phyloP scores from a whole-genome alignment of 1,140 invertebrate species.

The Chrysoperla carnea region DNA sequence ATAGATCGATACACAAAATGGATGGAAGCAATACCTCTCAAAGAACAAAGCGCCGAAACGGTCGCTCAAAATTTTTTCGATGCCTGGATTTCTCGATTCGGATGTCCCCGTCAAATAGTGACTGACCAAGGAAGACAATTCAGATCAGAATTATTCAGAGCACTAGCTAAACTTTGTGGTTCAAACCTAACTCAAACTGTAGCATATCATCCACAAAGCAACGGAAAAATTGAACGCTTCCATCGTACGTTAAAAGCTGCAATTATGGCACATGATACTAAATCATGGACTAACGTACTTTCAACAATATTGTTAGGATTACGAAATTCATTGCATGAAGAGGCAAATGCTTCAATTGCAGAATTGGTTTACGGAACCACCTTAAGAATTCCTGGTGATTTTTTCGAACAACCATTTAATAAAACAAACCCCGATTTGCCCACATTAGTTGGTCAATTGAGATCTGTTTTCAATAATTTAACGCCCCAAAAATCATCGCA shows the following conservation, averaged over 20 bases:
- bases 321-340: conserved; percentile 7
- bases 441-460: no score
- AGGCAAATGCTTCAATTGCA: conserved; percentile 7
- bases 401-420: no score
- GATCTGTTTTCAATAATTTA: no score
- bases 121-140: conserved; percentile 19
- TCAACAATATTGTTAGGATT: conserved; percentile 18
- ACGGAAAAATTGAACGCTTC: conserved; percentile 17
- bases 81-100: conserved; percentile 20
- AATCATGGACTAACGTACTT: conserved; percentile 10
- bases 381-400: conserved; percentile 11
- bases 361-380: conserved; percentile 13
- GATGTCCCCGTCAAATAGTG: conserved; percentile 13
- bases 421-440: no score
- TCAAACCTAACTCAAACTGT: conserved; percentile 15
- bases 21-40: no score
- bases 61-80: conserved; percentile 8
- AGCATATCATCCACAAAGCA: conserved; percentile 18
- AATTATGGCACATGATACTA: conserved; percentile 8
- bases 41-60: conserved; percentile 11
- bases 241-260: conserved; percentile 24
- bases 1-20: conserved; percentile 10
- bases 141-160: conserved; percentile 12
- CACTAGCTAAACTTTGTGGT: conserved; percentile 9
- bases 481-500: no score